Evolutionary conservation across 2,797 vertebrate species (phyloP).

Genomic region (Myiotriccus ornatus): DNA sequence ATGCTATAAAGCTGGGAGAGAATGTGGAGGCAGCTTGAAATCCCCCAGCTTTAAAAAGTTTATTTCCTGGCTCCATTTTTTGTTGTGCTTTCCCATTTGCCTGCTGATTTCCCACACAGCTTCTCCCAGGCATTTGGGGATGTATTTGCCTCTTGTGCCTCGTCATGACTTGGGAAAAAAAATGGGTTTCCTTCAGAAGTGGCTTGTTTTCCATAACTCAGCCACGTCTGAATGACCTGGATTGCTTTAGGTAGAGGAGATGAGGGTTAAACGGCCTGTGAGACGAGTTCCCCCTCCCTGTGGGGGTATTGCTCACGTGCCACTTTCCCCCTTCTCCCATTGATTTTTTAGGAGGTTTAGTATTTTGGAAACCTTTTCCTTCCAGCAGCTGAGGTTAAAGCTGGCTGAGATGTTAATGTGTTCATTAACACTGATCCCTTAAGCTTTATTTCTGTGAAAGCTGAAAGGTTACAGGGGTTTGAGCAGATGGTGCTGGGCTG

Average conservation of each 20-base stretch:
- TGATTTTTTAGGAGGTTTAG: neutral
- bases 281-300: neutral
- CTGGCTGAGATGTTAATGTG: neutral
- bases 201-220: neutral
- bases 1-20: neutral
- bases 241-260: neutral
- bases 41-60: neutral
- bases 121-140: neutral
- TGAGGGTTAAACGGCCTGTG: neutral
- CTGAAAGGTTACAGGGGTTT: neutral
- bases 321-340: neutral
- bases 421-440: neutral
- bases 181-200: neutral
- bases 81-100: neutral
- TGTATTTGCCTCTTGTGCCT: neutral
- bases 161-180: neutral
- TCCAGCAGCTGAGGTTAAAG: neutral
- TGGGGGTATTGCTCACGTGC: neutral
- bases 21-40: conserved; percentile 12
- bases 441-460: neutral
- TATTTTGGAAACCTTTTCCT: neutral
- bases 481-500: accelerated
- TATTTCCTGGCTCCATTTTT: neutral
- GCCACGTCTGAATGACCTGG: neutral
- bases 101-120: neutral